These are phyloP conservation scores for Serrognathus titanus DNA, from an alignment of 2,888 invertebrate genomes.

Conservation along the genomic window DNA sequence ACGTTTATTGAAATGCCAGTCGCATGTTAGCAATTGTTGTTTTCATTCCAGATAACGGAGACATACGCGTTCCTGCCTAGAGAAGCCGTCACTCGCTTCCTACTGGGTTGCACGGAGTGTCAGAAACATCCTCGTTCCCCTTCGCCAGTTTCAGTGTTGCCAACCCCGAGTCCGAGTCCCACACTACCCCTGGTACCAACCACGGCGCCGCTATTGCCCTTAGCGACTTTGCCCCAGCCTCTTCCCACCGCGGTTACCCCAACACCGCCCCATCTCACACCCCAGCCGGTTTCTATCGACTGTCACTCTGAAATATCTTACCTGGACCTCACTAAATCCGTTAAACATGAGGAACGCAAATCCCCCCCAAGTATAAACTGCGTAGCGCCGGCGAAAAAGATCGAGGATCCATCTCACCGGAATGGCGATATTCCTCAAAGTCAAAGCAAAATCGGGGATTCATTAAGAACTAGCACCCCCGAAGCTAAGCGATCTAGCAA, in stretches of 20 bases:
- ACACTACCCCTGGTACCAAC: conserved; percentile 37
- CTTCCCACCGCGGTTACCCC: conserved; percentile 15
- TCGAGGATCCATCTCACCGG: conserved; percentile 38
- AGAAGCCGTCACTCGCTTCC: conserved; percentile 93
- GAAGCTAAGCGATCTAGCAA: conserved; percentile 53
- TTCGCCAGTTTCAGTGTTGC: conserved; percentile 56
- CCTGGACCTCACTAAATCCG: conserved; percentile 28
- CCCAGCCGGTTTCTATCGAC: conserved; percentile 24
- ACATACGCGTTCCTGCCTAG: conserved; percentile 93
- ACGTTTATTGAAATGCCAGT: conserved; percentile 37
- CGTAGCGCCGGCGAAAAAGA: conserved; percentile 19
- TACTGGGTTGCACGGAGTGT: conserved; percentile 92
- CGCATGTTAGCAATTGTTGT: conserved; percentile 30
- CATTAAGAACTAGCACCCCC: conserved; percentile 28
- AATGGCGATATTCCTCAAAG: conserved; percentile 35
- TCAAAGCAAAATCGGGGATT: conserved; percentile 33
- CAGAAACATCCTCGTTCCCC: conserved; percentile 72
- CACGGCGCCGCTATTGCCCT: conserved; percentile 30
- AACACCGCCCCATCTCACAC: conserved; percentile 23
- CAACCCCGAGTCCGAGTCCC: conserved; percentile 45
- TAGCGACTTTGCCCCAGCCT: conserved; percentile 17
- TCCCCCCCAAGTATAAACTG: conserved; percentile 23
- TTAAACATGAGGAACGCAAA: conserved; percentile 26
- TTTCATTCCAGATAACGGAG: conserved; percentile 83
- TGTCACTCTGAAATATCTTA: conserved; percentile 28